These are phyloP conservation scores for Apus apus DNA, from an alignment of 2,113 vertebrate genomes.

Conservation along the genomic window DNA sequence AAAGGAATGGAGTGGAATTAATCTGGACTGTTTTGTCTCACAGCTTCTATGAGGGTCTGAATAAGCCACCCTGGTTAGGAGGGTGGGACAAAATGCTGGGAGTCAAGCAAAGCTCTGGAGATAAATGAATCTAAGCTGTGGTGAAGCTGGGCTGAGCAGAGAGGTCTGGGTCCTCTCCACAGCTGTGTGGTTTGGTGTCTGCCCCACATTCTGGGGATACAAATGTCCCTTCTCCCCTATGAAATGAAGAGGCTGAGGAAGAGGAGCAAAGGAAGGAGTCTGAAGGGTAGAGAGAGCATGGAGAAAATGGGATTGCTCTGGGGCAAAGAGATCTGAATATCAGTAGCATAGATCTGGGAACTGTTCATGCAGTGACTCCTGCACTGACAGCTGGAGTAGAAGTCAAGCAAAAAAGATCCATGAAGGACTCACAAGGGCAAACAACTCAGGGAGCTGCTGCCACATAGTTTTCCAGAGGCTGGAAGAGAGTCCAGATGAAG, in stretches of 20 bases:
- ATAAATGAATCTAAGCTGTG: neutral
- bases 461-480: neutral
- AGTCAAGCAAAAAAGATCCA: neutral
- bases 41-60: neutral
- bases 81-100: neutral
- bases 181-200: neutral
- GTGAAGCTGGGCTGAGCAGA: neutral
- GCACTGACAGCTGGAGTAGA: neutral
- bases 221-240: neutral
- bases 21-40: conserved; percentile 49
- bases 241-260: neutral
- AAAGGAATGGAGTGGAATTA: conserved; percentile 49
- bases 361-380: neutral
- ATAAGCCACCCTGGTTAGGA: neutral
- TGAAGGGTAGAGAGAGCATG: neutral
- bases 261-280: neutral
- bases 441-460: neutral
- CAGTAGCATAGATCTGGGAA: neutral
- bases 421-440: neutral
- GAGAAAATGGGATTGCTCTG: neutral
- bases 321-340: neutral
- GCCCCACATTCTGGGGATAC: neutral
- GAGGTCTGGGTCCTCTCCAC: neutral
- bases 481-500: neutral
- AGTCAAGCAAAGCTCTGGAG: neutral